Conservation (phyloP, 2,888 invertebrate genomes). For the Bibio marci region DNA sequence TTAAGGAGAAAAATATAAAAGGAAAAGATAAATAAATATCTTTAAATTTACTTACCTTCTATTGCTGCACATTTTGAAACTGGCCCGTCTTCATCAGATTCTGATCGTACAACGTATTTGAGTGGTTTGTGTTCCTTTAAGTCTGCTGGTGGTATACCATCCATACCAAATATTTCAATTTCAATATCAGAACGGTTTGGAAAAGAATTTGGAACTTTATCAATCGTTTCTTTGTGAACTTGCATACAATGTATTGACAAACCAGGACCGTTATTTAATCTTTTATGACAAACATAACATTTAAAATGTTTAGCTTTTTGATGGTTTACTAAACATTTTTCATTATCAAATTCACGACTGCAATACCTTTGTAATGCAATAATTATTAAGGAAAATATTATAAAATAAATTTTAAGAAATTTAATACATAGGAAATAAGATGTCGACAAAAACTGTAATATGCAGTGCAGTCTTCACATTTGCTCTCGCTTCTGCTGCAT, state of each 20-base stretch:
- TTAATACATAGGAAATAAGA: too few species aligned
- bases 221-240: conserved; percentile 99
- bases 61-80: conserved; percentile 56
- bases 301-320: conserved; percentile 99
- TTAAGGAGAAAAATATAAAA: too few species aligned
- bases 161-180: conserved; percentile 99
- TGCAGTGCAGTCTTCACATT: too few species aligned
- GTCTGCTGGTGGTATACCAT: conserved; percentile 95
- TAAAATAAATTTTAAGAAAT: not conserved
- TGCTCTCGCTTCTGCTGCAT: too few species aligned
- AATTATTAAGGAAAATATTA: conserved; percentile 18
- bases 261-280: conserved; percentile 72
- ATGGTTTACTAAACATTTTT: conserved; percentile 97
- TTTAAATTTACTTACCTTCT: too few species aligned
- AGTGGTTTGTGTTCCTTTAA: conserved; percentile 85
- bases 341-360: conserved; percentile 99
- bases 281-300: conserved; percentile 99
- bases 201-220: conserved; percentile 97
- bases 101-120: conserved; percentile 56
- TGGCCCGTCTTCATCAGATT: conserved; percentile 74
- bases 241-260: conserved; percentile 99
- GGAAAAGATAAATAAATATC: too few species aligned
- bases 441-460: too few species aligned
- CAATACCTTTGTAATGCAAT: conserved; percentile 80
- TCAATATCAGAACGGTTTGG: conserved; percentile 96